phyloP scores from a whole-genome alignment of 2,888 invertebrate genomes.

The Sthenelais limicola region DNA sequence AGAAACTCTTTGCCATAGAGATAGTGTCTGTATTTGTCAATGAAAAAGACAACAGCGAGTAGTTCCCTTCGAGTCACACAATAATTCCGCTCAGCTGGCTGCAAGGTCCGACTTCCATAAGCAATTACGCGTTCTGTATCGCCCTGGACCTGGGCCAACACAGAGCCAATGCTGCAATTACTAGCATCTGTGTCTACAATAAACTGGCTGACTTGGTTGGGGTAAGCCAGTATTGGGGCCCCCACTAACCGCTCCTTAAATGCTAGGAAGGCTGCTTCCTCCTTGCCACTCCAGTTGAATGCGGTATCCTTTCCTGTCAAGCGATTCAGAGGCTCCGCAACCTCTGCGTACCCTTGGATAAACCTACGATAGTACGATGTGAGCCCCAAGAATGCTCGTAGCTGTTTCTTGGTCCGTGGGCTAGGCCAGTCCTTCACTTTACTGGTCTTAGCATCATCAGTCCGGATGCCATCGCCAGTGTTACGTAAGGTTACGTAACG shows the following conservation, averaged over 20 bases:
- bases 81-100: constrained; percentile 30
- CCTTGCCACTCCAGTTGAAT: constrained; percentile 40
- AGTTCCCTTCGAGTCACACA: constrained; percentile 40
- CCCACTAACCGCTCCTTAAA: constrained; percentile 25
- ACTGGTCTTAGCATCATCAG: constrained; percentile 38
- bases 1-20: constrained; percentile 19
- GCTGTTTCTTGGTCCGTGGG: constrained; percentile 21
- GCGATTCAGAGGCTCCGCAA: constrained; percentile 19
- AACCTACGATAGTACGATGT: constrained; percentile 41
- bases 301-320: neutral
- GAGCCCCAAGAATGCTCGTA: constrained; percentile 37
- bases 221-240: constrained; percentile 45
- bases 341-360: constrained; percentile 28
- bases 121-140: constrained; percentile 24
- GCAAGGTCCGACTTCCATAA: constrained; percentile 35
- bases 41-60: constrained; percentile 28
- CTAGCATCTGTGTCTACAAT: constrained; percentile 41
- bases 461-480: constrained; percentile 5
- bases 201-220: neutral
- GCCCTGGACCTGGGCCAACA: constrained; percentile 39
- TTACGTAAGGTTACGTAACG: constrained; percentile 41
- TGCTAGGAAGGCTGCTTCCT: constrained; percentile 8
- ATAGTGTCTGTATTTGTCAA: constrained; percentile 25
- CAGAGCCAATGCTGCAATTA: constrained; percentile 25
- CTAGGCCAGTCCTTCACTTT: constrained; percentile 18